Evolutionary conservation across 2,797 vertebrate species (phyloP).

Genomic region (Halcyon chelicuti): DNA sequence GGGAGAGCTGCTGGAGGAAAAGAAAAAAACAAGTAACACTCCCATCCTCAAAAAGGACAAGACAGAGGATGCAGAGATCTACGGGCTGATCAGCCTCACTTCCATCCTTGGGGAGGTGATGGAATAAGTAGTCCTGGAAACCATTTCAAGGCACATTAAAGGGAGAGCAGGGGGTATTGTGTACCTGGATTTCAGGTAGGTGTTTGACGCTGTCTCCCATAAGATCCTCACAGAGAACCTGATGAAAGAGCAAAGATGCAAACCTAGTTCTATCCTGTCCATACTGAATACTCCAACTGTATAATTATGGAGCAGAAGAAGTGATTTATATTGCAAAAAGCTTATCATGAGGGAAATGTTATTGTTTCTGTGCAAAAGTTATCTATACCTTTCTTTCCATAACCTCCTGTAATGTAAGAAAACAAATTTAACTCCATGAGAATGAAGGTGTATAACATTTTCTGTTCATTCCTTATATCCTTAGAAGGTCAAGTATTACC

Average conservation of each 20-base stretch:
- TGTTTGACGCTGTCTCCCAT: no score
- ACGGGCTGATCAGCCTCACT: not conserved
- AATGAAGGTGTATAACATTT: not conserved
- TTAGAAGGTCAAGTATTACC: not conserved
- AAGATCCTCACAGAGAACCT: no score
- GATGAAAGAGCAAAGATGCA: not conserved
- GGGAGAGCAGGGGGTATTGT: no score
- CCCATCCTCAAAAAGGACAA: no score
- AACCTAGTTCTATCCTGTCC: not conserved
- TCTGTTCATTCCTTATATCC: not conserved
- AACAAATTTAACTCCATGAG: not conserved
- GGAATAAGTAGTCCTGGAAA: no score
- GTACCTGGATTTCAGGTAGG: no score
- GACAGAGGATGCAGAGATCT: not conserved
- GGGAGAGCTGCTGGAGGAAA: not conserved
- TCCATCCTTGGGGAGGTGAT: not conserved
- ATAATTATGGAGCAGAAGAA: not conserved
- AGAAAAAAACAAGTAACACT: not conserved
- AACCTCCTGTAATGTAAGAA: not conserved
- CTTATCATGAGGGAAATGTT: not conserved
- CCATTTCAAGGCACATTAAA: no score
- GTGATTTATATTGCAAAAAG: not conserved
- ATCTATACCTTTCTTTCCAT: not conserved
- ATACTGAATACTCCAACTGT: not conserved
- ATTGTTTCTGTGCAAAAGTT: not conserved